Conservation (phyloP, 2,797 vertebrate species). For the Danio tinwini region DNA sequence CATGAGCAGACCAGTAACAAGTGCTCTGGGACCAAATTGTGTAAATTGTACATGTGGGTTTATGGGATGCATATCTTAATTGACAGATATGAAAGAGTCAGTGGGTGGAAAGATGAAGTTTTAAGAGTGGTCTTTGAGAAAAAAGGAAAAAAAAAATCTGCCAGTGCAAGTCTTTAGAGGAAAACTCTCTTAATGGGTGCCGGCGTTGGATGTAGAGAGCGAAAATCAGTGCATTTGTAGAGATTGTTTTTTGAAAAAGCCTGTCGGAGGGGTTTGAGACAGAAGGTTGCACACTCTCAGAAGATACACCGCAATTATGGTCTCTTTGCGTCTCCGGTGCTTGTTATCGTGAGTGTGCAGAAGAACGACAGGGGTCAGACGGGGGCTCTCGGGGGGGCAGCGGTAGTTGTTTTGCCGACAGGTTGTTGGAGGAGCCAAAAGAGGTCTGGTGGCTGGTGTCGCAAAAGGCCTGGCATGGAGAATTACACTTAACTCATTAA, state of each 20-base stretch:
- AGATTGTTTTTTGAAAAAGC: constrained; percentile 11
- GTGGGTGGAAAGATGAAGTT: background rate
- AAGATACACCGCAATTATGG: constrained; percentile 32
- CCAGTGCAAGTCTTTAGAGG: constrained; percentile 6
- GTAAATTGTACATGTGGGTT: constrained; percentile 31
- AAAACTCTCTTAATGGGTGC: constrained; percentile 21
- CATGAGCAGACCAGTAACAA: constrained; percentile 30
- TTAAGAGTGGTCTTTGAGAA: constrained; percentile 10
- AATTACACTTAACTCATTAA: constrained; percentile 70
- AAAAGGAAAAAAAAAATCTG: background rate
- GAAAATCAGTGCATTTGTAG: constrained; percentile 32
- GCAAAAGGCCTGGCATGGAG: constrained; percentile 61
- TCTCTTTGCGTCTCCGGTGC: constrained; percentile 13
- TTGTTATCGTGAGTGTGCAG: constrained; percentile 41
- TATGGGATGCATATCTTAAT: constrained; percentile 19
- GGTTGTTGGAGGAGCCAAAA: constrained; percentile 25
- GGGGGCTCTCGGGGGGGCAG: background rate
- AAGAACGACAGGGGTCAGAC: constrained; percentile 21
- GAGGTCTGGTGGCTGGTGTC: constrained; percentile 56
- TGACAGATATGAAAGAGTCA: constrained; percentile 19
- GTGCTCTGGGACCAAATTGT: constrained; percentile 21
- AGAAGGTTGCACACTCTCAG: constrained; percentile 12
- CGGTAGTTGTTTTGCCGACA: constrained; percentile 33
- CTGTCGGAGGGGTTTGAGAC: constrained; percentile 6
- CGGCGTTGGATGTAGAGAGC: background rate